phyloP scores from a whole-genome alignment of 2,797 vertebrate species.

The Phoxinus dragarum region DNA sequence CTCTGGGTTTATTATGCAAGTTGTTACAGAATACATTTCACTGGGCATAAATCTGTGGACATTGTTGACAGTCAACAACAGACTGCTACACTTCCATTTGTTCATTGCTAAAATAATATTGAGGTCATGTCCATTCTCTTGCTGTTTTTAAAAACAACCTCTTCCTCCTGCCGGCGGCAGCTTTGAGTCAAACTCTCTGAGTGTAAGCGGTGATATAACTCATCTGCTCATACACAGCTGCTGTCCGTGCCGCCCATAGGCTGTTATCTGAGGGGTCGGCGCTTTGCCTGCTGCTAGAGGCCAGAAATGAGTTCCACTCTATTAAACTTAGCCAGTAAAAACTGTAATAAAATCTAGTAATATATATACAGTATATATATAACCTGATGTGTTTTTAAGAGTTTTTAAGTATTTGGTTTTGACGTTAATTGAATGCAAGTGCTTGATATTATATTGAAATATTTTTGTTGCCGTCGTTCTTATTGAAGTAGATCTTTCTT shows the following conservation, averaged over 20 bases:
- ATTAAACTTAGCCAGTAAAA: neutral
- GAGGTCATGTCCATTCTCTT: slow-evolving; percentile 14
- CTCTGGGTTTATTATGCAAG: neutral
- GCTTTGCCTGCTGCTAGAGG: slow-evolving; percentile 7
- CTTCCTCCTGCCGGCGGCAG: neutral
- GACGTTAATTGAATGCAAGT: neutral
- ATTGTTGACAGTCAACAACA: slow-evolving; percentile 27
- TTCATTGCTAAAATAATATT: slow-evolving; percentile 17
- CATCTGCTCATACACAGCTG: slow-evolving; percentile 49
- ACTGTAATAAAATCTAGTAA: neutral
- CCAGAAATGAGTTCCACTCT: slow-evolving; percentile 2
- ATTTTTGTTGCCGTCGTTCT: neutral
- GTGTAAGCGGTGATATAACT: slow-evolving; percentile 29
- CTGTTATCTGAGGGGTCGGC: neutral
- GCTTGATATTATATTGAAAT: neutral
- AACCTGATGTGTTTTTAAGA: neutral
- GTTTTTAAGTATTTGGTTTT: neutral
- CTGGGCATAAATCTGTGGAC: neutral
- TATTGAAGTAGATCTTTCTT: neutral
- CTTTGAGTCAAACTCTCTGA: slow-evolving; percentile 5
- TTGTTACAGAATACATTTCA: neutral
- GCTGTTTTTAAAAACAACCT: slow-evolving; percentile 28
- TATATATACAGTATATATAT: neutral
- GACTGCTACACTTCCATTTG: neutral
- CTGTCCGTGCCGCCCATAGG: slow-evolving; percentile 38